These are phyloP conservation scores for Stegastes partitus DNA, from an alignment of 2,113 vertebrate species.

Conservation along the genomic window DNA sequence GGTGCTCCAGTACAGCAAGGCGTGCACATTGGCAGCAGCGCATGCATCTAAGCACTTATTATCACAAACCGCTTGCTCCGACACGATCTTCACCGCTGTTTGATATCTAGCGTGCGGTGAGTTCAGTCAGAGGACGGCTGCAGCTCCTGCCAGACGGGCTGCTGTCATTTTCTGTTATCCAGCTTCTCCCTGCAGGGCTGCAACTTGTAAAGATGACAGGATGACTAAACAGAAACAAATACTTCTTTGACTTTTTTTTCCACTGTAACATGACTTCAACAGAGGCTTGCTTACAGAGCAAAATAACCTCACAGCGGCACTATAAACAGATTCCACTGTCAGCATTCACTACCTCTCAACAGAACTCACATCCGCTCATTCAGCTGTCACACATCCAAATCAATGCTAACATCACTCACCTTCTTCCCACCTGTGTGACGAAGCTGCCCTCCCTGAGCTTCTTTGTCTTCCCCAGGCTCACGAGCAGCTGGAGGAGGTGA, in stretches of 20 bases:
- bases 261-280: neutral
- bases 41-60: neutral
- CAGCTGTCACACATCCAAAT: neutral
- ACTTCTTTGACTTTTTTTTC: slow-evolving; percentile 11
- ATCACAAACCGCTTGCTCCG: neutral
- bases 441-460: slow-evolving; percentile 11
- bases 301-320: neutral
- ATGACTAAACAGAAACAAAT: slow-evolving; percentile 14
- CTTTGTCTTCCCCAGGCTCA: slow-evolving; percentile 87
- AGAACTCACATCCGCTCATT: neutral
- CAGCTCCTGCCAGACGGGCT: slow-evolving; percentile 22
- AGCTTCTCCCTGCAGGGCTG: slow-evolving; percentile 6
- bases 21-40: slow-evolving; percentile 1
- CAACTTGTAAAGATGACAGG: slow-evolving; percentile 8
- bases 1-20: slow-evolving; percentile 41
- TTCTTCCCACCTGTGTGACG: neutral
- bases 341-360: neutral
- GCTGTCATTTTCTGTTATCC: slow-evolving; percentile 22
- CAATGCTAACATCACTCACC: neutral
- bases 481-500: slow-evolving; percentile 94
- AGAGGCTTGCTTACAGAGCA: neutral
- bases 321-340: neutral
- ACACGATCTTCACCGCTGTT: slow-evolving; percentile 21
- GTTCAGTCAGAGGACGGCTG: slow-evolving; percentile 30
- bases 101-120: slow-evolving; percentile 1